Conservation (phyloP, 2,797 vertebrate genomes). For the Halcyon badia region DNA sequence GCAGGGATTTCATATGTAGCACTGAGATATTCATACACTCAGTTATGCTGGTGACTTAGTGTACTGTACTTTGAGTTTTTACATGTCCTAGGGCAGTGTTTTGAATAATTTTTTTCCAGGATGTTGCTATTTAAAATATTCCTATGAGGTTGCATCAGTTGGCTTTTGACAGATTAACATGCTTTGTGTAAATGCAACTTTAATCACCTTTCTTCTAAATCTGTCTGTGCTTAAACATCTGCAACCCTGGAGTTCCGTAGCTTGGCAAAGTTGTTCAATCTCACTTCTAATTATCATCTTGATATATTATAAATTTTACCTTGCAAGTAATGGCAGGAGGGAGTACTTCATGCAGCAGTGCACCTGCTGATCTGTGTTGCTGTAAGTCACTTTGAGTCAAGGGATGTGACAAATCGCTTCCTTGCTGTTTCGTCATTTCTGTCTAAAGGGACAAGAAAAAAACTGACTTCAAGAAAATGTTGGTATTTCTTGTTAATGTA, state of each 20-base stretch:
- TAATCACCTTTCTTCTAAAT: background rate
- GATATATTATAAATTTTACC: background rate
- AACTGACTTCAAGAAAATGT: slow-evolving; percentile 49
- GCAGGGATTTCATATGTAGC: background rate
- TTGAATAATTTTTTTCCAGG: background rate
- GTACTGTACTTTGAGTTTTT: background rate
- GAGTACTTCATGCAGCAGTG: background rate
- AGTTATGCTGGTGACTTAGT: background rate
- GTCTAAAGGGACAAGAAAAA: slow-evolving; percentile 27
- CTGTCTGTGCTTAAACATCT: slow-evolving; percentile 8
- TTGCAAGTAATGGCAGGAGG: background rate
- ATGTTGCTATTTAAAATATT: background rate
- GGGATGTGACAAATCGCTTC: background rate
- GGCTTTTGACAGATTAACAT: background rate
- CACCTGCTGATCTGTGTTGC: background rate
- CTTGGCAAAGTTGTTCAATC: background rate
- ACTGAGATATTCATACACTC: background rate
- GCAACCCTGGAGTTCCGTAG: background rate
- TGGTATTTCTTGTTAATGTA: background rate
- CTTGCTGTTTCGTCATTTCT: slow-evolving; percentile 56
- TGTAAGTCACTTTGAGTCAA: background rate
- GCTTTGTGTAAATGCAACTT: background rate
- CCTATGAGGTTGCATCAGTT: background rate
- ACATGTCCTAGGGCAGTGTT: background rate
- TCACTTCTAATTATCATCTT: slow-evolving; percentile 18